These are phyloP conservation scores for Listronotus oregonensis DNA, from an alignment of 1,140 invertebrate species.

Conservation along the genomic window DNA sequence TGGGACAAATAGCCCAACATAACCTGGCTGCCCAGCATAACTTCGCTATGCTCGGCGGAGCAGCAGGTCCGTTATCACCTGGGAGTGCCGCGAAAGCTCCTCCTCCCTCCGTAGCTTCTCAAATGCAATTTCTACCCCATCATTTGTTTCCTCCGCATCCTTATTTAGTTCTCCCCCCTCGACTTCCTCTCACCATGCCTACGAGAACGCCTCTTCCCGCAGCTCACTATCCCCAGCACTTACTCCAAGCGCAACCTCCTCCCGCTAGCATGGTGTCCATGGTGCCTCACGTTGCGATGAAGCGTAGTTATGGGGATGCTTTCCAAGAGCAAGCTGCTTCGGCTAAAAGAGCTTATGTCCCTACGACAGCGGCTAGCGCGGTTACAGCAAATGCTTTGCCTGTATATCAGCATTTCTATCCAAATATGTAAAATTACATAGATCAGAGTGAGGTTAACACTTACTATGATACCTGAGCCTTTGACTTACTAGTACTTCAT, in stretches of 20 bases:
- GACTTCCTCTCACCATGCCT: slow-evolving; percentile 46
- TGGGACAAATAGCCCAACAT: slow-evolving; percentile 53
- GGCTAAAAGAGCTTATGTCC: slow-evolving; percentile 57
- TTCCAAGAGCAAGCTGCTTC: slow-evolving; percentile 58
- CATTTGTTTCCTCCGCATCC: slow-evolving; percentile 58
- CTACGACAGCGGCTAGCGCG: slow-evolving; percentile 31
- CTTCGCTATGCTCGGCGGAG: slow-evolving; percentile 15
- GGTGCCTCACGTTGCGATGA: slow-evolving; percentile 55
- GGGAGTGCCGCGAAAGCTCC: slow-evolving; percentile 19
- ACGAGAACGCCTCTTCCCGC: slow-evolving; percentile 45
- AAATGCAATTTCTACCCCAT: slow-evolving; percentile 46
- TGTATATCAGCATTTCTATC: slow-evolving; percentile 62
- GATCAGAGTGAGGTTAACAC: too few relatives aligned
- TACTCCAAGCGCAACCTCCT: slow-evolving; percentile 50
- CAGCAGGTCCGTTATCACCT: slow-evolving; percentile 47
- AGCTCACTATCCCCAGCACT: slow-evolving; percentile 46
- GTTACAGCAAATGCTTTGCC: slow-evolving; percentile 45
- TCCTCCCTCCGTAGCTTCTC: slow-evolving; percentile 2
- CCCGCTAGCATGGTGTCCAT: slow-evolving; percentile 51
- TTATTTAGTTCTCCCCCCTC: slow-evolving; percentile 55
- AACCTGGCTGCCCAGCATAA: slow-evolving; percentile 48
- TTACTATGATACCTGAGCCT: too few relatives aligned
- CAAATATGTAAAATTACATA: slow-evolving; percentile 56
- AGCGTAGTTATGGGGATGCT: slow-evolving; percentile 56
- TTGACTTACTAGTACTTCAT: too few relatives aligned